Evolutionary conservation across 2,888 invertebrate genomes (phyloP).

Genomic region (Sphaerophoria taeniata): DNA sequence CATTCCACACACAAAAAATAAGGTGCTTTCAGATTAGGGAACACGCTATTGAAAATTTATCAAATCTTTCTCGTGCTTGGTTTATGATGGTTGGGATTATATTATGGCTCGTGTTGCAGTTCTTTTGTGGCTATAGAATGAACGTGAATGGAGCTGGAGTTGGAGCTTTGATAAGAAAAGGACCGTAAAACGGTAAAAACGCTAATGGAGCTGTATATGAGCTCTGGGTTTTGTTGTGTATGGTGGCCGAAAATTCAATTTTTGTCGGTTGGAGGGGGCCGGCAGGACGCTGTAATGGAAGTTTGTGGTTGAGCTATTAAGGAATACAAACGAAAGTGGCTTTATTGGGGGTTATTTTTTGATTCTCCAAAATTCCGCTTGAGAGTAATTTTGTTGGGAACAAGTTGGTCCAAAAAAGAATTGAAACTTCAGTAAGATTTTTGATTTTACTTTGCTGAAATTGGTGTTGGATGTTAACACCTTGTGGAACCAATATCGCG

Average conservation of each 20-base stretch:
- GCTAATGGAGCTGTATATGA: constrained; percentile 13
- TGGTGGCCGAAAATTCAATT: neutral
- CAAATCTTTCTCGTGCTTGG: constrained; percentile 48
- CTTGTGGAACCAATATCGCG: no score
- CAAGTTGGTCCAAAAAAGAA: no score
- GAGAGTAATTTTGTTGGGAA: no score
- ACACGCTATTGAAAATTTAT: constrained; percentile 56
- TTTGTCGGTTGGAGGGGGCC: neutral
- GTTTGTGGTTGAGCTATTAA: neutral
- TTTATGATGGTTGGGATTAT: constrained; percentile 33
- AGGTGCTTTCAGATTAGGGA: constrained; percentile 23
- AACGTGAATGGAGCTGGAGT: neutral
- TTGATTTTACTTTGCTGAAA: no score
- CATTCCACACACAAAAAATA: constrained; percentile 5
- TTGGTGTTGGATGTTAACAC: no score
- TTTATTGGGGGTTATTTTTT: no score
- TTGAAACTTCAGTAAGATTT: no score
- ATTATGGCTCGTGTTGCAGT: constrained; percentile 5
- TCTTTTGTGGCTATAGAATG: neutral
- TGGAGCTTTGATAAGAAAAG: neutral
- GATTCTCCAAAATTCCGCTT: no score
- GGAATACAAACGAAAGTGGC: no score
- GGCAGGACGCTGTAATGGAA: neutral
- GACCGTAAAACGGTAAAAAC: neutral
- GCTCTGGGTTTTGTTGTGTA: neutral